Conservation (phyloP, 2,888 invertebrate genomes). For the Lasioglossum pauxillum region DNA sequence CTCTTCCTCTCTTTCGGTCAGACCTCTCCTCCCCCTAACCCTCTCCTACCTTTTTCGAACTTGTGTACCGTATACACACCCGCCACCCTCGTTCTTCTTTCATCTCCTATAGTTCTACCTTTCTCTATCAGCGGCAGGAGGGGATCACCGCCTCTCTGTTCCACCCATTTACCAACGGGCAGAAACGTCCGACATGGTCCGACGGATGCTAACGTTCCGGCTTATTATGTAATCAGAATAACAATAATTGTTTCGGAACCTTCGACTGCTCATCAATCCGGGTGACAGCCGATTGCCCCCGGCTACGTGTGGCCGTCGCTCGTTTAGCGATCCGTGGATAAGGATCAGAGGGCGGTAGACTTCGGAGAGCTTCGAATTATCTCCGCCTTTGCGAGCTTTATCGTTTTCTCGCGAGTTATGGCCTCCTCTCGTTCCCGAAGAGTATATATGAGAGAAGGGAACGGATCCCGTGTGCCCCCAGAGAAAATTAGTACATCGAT, state of each 20-base stretch:
- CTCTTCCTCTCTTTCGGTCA: slow-evolving; percentile 28
- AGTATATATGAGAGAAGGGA: slow-evolving; percentile 11
- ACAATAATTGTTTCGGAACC: slow-evolving; percentile 81
- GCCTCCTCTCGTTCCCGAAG: slow-evolving; percentile 15
- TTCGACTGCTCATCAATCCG: slow-evolving; percentile 81
- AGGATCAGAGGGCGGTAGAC: slow-evolving; percentile 51
- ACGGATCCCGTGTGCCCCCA: slow-evolving; percentile 13
- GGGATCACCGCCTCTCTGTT: background rate
- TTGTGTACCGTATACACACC: slow-evolving; percentile 24
- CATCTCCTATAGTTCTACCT: slow-evolving; percentile 22
- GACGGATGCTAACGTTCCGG: slow-evolving; percentile 56
- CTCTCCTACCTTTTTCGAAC: slow-evolving; percentile 51
- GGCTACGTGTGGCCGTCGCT: slow-evolving; percentile 57
- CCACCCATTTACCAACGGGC: background rate
- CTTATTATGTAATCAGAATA: slow-evolving; percentile 83
- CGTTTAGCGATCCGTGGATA: slow-evolving; percentile 49
- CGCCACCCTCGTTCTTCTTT: slow-evolving; percentile 44
- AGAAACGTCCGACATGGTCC: slow-evolving; percentile 14
- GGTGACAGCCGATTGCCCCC: slow-evolving; percentile 77
- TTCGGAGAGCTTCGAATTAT: slow-evolving; percentile 50
- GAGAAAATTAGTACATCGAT: slow-evolving; percentile 35
- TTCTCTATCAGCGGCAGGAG: background rate
- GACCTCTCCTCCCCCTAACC: slow-evolving; percentile 29
- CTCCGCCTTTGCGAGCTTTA: slow-evolving; percentile 54
- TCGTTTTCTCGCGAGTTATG: slow-evolving; percentile 58